phyloP scores from a whole-genome alignment of 2,113 vertebrate genomes.

The Bothrops jararaca region DNA sequence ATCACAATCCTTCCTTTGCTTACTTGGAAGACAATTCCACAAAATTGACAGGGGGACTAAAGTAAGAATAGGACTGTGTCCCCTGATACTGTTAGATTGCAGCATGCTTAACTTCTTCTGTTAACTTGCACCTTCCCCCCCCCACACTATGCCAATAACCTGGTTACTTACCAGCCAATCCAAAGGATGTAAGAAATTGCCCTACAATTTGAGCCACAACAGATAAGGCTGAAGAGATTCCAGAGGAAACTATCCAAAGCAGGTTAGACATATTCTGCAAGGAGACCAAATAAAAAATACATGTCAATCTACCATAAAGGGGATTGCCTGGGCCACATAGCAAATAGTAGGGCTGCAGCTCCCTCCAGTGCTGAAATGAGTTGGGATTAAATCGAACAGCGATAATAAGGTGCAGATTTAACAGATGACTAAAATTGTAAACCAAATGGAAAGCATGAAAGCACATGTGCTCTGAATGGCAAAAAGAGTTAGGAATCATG shows the following conservation, averaged over 20 bases:
- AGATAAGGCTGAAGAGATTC: constrained; percentile 57
- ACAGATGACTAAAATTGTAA: neutral
- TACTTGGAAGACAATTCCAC: neutral
- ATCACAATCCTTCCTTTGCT: neutral
- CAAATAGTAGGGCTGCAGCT: neutral
- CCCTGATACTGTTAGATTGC: neutral
- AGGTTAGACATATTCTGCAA: constrained; percentile 41
- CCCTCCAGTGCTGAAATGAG: neutral
- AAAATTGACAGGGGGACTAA: neutral
- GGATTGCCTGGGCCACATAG: neutral
- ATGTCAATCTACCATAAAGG: rapidly evolving
- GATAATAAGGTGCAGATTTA: neutral
- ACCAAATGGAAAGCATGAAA: neutral
- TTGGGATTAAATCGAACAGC: neutral
- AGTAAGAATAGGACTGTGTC: neutral
- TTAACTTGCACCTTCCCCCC: neutral
- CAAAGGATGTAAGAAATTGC: constrained; percentile 53
- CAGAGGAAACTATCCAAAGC: constrained; percentile 54
- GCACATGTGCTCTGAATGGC: neutral
- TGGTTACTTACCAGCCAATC: constrained; percentile 56
- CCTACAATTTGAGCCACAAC: constrained; percentile 46
- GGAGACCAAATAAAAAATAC: neutral
- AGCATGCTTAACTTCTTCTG: neutral
- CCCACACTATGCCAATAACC: neutral
- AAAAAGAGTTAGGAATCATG: neutral